These are phyloP conservation scores for Centropyge bicolor DNA, from an alignment of 2,797 vertebrate genomes.

Conservation along the genomic window DNA sequence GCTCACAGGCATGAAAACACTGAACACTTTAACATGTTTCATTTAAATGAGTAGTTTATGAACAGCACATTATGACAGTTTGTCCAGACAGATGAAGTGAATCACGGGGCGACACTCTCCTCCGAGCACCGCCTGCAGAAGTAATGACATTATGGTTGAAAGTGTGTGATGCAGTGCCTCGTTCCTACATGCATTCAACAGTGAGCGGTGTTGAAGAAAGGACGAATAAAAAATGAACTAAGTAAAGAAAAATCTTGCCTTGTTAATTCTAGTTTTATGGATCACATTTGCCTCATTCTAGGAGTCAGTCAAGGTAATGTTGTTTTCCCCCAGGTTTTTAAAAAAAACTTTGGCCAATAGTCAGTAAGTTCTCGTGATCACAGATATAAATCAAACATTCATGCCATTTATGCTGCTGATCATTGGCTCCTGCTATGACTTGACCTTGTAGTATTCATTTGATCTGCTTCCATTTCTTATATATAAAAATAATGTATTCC, in stretches of 20 bases:
- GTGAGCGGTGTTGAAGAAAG: background rate
- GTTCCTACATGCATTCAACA: background rate
- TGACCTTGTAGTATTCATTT: slow-evolving; percentile 4
- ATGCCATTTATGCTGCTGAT: background rate
- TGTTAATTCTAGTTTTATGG: background rate
- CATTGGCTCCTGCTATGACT: background rate
- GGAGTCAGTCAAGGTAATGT: too few species aligned
- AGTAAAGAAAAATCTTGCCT: background rate
- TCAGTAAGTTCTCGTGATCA: background rate
- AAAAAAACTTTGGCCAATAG: background rate
- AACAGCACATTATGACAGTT: background rate
- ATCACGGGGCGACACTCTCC: background rate
- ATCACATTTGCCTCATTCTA: background rate
- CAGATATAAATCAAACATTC: background rate
- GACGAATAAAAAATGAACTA: background rate
- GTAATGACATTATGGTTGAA: background rate
- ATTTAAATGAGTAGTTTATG: background rate
- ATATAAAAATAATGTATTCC: slow-evolving; percentile 36
- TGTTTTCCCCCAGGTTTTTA: background rate
- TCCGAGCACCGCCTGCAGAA: background rate
- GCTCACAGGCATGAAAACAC: background rate
- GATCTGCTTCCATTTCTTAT: slow-evolving; percentile 18
- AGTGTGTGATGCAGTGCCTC: background rate
- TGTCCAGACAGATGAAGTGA: background rate
- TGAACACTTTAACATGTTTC: background rate